Evolutionary conservation across 2,888 invertebrate species (phyloP), one percentile per base, ranked within the genome.

Genomic region (Lasioglossum leucozonium): DNA sequence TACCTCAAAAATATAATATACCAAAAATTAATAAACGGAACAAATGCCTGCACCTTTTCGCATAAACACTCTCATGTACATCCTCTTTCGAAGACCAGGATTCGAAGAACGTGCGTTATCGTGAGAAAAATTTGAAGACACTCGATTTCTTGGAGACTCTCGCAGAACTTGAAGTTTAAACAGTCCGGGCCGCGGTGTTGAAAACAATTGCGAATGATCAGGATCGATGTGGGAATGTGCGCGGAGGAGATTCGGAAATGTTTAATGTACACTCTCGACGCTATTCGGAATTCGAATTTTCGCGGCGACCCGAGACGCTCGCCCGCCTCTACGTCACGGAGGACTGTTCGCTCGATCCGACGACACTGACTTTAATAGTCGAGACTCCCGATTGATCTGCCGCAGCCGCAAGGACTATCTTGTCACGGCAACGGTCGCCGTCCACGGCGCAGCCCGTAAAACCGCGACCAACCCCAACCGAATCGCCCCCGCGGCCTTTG

Each of bases 331-430:
- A 80, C 73, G 58, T 44, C 51, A 37, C 62, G 69, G 76, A 89
- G 81, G 75, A 85, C 85, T 87, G 89, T 89, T 86, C 79, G 81
- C 71, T 69, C 51, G 77, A 73, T 74, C 69, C 72, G 37, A 77
- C 84, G 79, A 75, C 87, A 77, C 83, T 78, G 85, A 89, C 91
- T 90, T 89, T 91, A 90, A 89, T 91, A 89, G 86, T 76, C 84
- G 86, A 87, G 87, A 78, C 88, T 88, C 90, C 86, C 92, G 91
- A 92, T 92, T 92, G 91, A 92, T 92, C 88, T 91, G 87, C 88
- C 87, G 83, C 82, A 82, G 81, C 85, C 84, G 37, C 81, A 79
- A 83, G 83, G 90, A 90, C 89, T 86, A 88, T 86, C 90, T 87
- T 88, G 91, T 89, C 91, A 91, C 88, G 88, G 86, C 79, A 89